Conservation (phyloP, 2,113 vertebrate species). For the Phalacrocorax brasilianus region DNA sequence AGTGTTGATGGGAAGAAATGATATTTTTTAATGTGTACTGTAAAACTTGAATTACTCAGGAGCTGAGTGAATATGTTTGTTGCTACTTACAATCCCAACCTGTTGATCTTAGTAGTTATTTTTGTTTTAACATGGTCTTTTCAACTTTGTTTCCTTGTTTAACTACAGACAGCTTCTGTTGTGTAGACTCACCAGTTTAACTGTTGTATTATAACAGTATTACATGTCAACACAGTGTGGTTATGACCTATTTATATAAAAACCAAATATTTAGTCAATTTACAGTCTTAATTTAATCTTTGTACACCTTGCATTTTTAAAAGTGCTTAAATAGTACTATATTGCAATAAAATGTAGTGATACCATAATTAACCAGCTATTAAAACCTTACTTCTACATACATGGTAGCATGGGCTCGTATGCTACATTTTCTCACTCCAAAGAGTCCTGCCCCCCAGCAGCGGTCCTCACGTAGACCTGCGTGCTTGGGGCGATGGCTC, state of each 20-base stretch:
- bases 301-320: slow-evolving; percentile 88
- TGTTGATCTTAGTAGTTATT: slow-evolving; percentile 79
- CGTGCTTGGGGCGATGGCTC: accelerated
- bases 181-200: slow-evolving; percentile 84
- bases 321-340: slow-evolving; percentile 88
- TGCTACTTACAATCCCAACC: slow-evolving; percentile 81
- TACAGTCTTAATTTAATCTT: slow-evolving; percentile 88
- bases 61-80: slow-evolving; percentile 83
- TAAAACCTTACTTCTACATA: slow-evolving; percentile 81
- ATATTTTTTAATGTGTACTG: slow-evolving; percentile 84
- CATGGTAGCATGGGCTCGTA: slow-evolving; percentile 40
- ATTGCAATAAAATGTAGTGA: slow-evolving; percentile 89
- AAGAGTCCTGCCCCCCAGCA: neutral
- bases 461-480: accelerated
- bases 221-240: slow-evolving; percentile 90
- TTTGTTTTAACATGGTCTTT: slow-evolving; percentile 83
- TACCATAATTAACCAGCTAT: slow-evolving; percentile 85
- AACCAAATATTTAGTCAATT: slow-evolving; percentile 93
- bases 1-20: slow-evolving; percentile 82
- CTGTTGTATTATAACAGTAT: slow-evolving; percentile 90
- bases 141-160: slow-evolving; percentile 81
- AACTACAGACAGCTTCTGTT: slow-evolving; percentile 82
- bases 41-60: slow-evolving; percentile 86
- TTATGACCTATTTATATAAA: slow-evolving; percentile 91
- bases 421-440: neutral